Evolutionary conservation across 64 coral and sea anemone genomes (phyloP), one percentile per base, ranked within the genome.

Genomic region (Montipora sp.): DNA sequence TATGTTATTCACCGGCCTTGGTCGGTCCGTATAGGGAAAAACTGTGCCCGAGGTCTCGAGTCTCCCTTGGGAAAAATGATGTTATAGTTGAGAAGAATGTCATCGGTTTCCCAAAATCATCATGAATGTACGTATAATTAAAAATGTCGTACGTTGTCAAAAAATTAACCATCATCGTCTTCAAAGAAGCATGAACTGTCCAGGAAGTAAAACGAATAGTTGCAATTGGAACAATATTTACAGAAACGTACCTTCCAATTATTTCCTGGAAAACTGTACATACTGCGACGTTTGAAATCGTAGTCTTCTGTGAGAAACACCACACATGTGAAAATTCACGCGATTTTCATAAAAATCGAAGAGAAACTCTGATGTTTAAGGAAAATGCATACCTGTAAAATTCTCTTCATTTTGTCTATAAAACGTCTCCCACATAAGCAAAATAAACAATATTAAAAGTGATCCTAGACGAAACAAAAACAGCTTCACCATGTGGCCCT

Each of bases 381-480:
- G n/a, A 67, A 16, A 63, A 11, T 12, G 9, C 14, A 63, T 87
- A 93, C 91, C 91, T 87, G 75, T 23, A 45, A 84, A 85, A 22
- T 48, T 47, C 9, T 48, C 80, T 20, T 18, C 24, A 24, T 93
- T 27, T 68, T 70, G 77, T 5, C 74, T 80, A 58, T 80, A 58
- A 1, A 93, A 68, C 43, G 77, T 67, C 78, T 93, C 91, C 84
- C 91, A 88, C 18, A 93, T n/a, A 45, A 93, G 59, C 57, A 93
- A 88, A 88, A 16, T 75, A 51, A 93, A 72, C 70, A 93, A 88
- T 19, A 61, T 10, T 24, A 88, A 24, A 2, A 93, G 48, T 49
- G 91, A 93, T 18, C 84, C 75, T 11, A 86, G 83, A 15, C 91
- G 91, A 72, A 93, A 88, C 75, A 93, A 72, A 48, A 93, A 81